Evolutionary conservation across 2,113 vertebrate species (phyloP), one percentile per base, ranked within the genome.

Genomic region (Scortum barcoo): DNA sequence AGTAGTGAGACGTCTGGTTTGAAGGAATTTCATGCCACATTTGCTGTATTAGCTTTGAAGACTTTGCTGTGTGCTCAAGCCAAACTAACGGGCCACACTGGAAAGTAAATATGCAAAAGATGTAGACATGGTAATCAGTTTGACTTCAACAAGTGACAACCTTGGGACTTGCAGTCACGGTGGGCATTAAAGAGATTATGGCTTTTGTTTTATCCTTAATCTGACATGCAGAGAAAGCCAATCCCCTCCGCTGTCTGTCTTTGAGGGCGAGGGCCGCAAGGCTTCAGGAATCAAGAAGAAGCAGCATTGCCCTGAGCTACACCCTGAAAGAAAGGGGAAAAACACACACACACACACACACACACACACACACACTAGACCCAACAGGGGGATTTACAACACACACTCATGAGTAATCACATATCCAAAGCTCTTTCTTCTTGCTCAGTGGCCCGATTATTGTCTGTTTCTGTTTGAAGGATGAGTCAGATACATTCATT

Each of bases 371-470:
- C 78, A 90, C 72, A 69, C 66, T 71, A 75, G 76, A 81, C 85
- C 58, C 50, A 80, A 82, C 57, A 66, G 46, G 61, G 40, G 83
- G 78, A 87, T 83, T 88, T 83, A 90, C 83, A 83, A 84, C 60
- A 79, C 80, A 86, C 86, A 92, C 86, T 83, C 83, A 73, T 73
- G 72, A 84, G 57, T 76, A 66, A 71, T 86, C 86, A 84, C 79
- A 81, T 66, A 74, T 89, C 72, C 76, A 68, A 71, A 72, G 66
- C 61, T 86, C 74, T 91, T 93, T 93, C 83, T 92, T 93, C 90
- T 90, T 88, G 88, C 87, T 92, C 93, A 91, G 84, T 88, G 85
- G 89, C 86, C 86, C 46, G 50, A 88, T 89, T 82, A 84, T 76
- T 77, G 50, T 91, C 90, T 86, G 89, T 87, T 88, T 90, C 65